Evolutionary conservation across 2,888 invertebrate genomes (phyloP), one percentile per base, ranked within the genome.

Genomic region (Panzeria rudis): DNA sequence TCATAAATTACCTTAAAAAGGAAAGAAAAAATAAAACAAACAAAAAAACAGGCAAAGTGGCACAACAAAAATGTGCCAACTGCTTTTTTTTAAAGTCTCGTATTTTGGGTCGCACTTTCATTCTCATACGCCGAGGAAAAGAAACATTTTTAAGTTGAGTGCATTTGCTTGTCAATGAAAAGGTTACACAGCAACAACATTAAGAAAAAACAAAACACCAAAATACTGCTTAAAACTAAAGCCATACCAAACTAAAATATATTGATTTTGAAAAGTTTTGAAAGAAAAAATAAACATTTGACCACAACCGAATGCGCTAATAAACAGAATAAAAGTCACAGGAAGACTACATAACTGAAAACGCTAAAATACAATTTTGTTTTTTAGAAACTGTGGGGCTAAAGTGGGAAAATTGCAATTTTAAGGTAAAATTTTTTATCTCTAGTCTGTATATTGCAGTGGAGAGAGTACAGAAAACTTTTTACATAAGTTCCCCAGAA

Each of bases 101-200:
- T 32, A 69, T 79, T 72, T 83, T 20, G 59, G 75, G 62, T 80
- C 41, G 50, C 72, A 54, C 61, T 82, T 71, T 52, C 64, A 50
- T 47, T 61, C 64, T 47, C 76, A 32, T 59, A 61, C n/a, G 59
- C 56, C 20, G 50, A 52, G 47, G 20, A 78, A 68, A 69, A 83
- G 86, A 87, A 88, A 90, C 90, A 90, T 89, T 91, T 91, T 90
- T 79, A 89, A 89, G 90, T 89, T 92, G 92, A 92, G 92, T 92
- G 92, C 92, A 92, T 92, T 92, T 92, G 91, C 92, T 92, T 92
- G 92, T 92, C 91, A 90, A 90, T 89, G 90, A 88, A 89, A 89
- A 89, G 89, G 89, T 89, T 87, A 87, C 87, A 88, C 78, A 79
- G 52, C 84, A 86, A 80, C 84, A 86, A 73, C 76, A 84, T 71